Base-by-base conservation (phyloP, 2,113 vertebrate genomes). In the Enhydra lutris region DNA sequence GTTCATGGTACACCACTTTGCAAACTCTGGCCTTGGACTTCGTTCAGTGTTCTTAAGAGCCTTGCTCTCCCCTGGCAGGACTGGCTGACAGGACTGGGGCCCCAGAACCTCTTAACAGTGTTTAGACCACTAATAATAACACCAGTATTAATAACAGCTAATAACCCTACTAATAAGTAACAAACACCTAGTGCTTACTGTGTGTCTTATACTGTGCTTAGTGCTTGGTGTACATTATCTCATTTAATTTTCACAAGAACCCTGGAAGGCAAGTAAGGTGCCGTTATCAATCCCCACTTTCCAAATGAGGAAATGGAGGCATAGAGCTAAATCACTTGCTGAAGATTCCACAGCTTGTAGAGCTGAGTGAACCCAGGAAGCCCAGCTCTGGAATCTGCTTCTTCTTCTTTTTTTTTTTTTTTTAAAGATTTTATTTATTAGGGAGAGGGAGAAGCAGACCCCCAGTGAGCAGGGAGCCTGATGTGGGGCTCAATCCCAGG, bases 21-120 rank as follows among this genome's bases (percentile, higher is more conserved):
- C 81, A 84, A 87, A 74, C 59, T 92, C 52, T 92, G n/a, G 45
- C 67, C 81, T 95, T 93, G 82, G 76, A 78, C 29, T 84, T 92
- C 10, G 31, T 63, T 63, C 63, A 83, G 14, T 26, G 18, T 83
- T 74, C 42, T 74, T 67, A 67, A 34, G 63, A 67, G 31, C 63
- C 63, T 67, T 34, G 63, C 6, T 65, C 29, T 34, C 63, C 13
- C 61, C 29, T 65, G 50, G 65, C 29, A 96, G 90, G 65, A 84
- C 20, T 23, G 52, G 14, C 50, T 52, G 50, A 17, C 50, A 52
- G 50, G 50, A 52, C 50, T 52, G 6, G 36, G 34, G 50, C 24
- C 89, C 85, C 4, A 93, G 88, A 96, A 96, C 63, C 29, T 87
- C 12, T 67, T 34, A 45, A 24, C 21, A 74, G 39, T 45, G 39